phyloP scores from a whole-genome alignment of 2,888 invertebrate species.

The Cylindroiulus punctatus region DNA sequence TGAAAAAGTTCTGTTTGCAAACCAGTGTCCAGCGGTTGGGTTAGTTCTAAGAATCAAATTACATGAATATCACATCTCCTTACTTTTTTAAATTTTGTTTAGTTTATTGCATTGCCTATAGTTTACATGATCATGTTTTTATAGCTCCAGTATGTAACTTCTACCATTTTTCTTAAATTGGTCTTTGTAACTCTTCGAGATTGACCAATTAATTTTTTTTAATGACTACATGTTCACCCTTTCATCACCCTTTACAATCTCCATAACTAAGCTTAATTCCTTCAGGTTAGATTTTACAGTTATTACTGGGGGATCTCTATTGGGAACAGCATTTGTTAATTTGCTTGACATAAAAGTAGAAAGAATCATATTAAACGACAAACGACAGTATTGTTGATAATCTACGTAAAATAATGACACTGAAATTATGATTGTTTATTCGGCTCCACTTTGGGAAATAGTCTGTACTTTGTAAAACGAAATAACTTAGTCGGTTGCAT shows the following conservation, averaged over 20 bases:
- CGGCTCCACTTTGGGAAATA: slow-evolving; percentile 12
- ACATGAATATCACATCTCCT: too few species aligned
- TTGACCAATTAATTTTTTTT: too few species aligned
- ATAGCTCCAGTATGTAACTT: too few species aligned
- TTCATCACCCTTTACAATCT: too few species aligned
- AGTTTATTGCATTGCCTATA: too few species aligned
- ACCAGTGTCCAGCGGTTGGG: not conserved
- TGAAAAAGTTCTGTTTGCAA: not conserved
- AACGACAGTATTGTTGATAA: not conserved
- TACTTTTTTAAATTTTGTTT: too few species aligned
- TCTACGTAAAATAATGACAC: not conserved
- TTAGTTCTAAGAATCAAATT: not conserved
- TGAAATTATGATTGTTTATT: not conserved
- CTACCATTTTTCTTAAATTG: too few species aligned
- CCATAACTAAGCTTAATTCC: not conserved
- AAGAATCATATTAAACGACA: not conserved
- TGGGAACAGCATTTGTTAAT: not conserved
- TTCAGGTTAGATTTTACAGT: not conserved
- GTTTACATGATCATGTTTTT: too few species aligned
- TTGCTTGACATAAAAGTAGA: not conserved
- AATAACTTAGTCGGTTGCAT: not conserved
- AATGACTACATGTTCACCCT: too few species aligned
- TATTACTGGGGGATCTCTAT: not conserved
- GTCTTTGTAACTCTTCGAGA: too few species aligned
- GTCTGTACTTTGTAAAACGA: too few species aligned